Base-by-base conservation (phyloP, 2,113 vertebrate species). In the Salvelinus namaycush region DNA sequence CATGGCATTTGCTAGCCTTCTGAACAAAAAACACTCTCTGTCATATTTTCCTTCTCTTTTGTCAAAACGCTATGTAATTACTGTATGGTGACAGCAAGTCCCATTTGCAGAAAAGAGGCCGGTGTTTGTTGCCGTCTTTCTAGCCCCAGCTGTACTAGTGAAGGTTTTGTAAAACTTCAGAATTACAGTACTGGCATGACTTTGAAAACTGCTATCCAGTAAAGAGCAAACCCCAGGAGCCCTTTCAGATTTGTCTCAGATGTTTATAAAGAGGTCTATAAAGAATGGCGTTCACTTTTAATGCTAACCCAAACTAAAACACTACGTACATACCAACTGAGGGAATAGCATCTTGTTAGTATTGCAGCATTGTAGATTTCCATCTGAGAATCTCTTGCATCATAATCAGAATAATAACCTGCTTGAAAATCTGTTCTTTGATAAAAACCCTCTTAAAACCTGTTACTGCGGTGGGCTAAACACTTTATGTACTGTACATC, bases 41-140 rank as follows among this genome's bases (percentile, higher is more conserved):
- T 77, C 81, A 87, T 72, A 73, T 87, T 85, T 81, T 78, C 88
- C 85, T 84, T 87, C 22, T 39, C 68, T 87, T 81, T 77, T 85
- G 87, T 92, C 87, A 87, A 89, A 89, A 89, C 86, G 82, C 84
- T 71, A 65, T 90, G 85, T 89, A 91, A 93, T 94, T 92, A 54
- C 51, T 54, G 12, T 18, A 90, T 84, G 76, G 75, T 81, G 84
- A 91, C 89, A 84, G 74, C 44, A 64, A 84, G 85, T 88, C 83
- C 68, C 82, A 74, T 69, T 83, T 86, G 79, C 51, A 81, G 76
- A 82, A 68, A 84, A 86, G 75, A 84, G 83, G 81, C 70, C 73
- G 68, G 34, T 88, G 81, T 91, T 91, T 91, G 84, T 87, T 89
- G 87, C 88, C 84, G 82, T 90, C 87, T 89, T 87, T 89, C 84